Conservation (phyloP, 1,140 invertebrate genomes). For the Rhizoglyphus robini region DNA sequence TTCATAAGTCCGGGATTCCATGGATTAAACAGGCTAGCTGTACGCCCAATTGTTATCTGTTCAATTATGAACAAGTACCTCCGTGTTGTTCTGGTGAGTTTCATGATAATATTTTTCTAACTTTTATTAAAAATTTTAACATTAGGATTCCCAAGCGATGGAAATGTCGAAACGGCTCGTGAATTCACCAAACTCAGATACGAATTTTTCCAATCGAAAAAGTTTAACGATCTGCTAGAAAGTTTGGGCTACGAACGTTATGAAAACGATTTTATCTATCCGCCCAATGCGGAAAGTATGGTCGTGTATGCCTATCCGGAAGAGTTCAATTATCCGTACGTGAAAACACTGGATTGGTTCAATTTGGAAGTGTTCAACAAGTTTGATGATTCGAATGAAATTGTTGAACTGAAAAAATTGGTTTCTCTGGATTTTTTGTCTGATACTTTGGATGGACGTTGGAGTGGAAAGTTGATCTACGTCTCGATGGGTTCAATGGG, state of each 20-base stretch:
- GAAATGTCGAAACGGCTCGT: background rate
- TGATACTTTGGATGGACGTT: background rate
- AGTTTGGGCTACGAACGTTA: background rate
- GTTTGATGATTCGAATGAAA: background rate
- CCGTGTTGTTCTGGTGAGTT: background rate
- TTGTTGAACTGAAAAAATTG: background rate
- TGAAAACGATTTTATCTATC: background rate
- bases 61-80: background rate
- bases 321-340: background rate
- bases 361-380: background rate
- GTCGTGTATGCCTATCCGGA: background rate
- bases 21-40: background rate
- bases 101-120: no score
- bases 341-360: background rate
- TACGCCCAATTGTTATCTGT: background rate
- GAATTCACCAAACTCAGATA: background rate
- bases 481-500: slow-evolving; percentile 23
- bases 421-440: background rate
- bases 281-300: background rate
- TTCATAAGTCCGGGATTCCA: background rate
- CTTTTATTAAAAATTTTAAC: no score
- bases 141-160: background rate
- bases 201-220: background rate
- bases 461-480: slow-evolving; percentile 17
- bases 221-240: background rate